Conservation (phyloP, 2,888 invertebrate species). For the Gastracanthus pulcherrimus region DNA sequence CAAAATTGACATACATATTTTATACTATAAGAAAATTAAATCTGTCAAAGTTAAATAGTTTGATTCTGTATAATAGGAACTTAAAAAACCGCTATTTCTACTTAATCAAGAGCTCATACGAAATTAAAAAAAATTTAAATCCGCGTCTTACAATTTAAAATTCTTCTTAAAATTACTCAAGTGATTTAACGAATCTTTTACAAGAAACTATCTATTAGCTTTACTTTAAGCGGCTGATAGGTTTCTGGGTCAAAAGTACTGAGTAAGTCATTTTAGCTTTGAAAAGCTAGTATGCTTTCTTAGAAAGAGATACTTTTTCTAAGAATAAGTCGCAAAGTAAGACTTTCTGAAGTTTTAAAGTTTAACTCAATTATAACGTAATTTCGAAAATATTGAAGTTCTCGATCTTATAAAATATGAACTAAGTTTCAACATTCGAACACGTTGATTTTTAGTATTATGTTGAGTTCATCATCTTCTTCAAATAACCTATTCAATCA, state of each 20-base stretch:
- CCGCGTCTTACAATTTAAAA: too few relatives aligned
- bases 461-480: neutral
- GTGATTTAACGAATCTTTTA: neutral
- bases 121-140: too few relatives aligned
- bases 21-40: too few relatives aligned
- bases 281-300: neutral
- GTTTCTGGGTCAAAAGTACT: conserved; percentile 6
- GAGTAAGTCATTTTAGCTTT: neutral
- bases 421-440: neutral
- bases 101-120: too few relatives aligned
- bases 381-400: neutral
- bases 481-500: too few relatives aligned
- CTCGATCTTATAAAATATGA: neutral
- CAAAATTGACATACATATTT: too few relatives aligned
- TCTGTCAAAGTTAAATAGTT: too few relatives aligned
- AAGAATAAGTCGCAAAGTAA: neutral
- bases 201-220: neutral
- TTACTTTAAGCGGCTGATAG: neutral
- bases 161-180: too few relatives aligned
- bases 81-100: too few relatives aligned
- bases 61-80: too few relatives aligned
- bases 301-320: neutral
- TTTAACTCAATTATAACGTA: neutral
- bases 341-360: neutral
- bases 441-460: neutral